Percentiles rank a stretch among this genome's conserved stretches.
Conservation (phyloP, 2,113 vertebrate genomes). For the Scomber japonicus region DNA sequence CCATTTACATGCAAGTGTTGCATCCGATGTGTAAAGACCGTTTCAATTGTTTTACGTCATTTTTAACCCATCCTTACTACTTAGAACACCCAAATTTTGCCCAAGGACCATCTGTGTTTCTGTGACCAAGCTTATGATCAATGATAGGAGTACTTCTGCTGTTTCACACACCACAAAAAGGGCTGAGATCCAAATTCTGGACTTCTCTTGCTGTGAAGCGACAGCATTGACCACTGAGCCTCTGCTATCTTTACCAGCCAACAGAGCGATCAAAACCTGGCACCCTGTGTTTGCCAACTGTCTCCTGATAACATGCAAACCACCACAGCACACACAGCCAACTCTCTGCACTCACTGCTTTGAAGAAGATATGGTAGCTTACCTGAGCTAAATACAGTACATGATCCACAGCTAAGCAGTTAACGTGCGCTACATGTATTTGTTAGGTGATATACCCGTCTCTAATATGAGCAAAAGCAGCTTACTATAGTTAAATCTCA, state of each 20-base stretch:
- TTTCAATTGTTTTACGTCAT: too few relatives aligned
- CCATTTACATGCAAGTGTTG: too few relatives aligned
- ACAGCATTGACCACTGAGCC: slow-evolving; percentile 38
- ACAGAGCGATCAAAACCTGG: slow-evolving; percentile 53
- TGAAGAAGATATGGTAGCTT: slow-evolving; percentile 9
- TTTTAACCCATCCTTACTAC: too few relatives aligned
- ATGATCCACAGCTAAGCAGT: slow-evolving; percentile 14
- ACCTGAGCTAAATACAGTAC: slow-evolving; percentile 39
- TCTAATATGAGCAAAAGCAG: not conserved
- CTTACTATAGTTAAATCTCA: not conserved
- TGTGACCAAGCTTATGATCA: too few relatives aligned
- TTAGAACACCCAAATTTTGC: too few relatives aligned
- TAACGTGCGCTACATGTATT: not conserved
- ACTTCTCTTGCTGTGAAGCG: slow-evolving; percentile 10
- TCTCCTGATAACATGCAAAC: slow-evolving; percentile 53
- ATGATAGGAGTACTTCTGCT: too few relatives aligned
- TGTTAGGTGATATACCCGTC: not conserved
- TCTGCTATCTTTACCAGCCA: slow-evolving; percentile 35
- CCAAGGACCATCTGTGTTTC: too few relatives aligned
- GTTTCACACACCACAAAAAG: not conserved
- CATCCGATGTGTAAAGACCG: too few relatives aligned
- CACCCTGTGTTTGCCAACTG: slow-evolving; percentile 39
- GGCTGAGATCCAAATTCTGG: slow-evolving; percentile 35
- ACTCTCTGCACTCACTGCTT: slow-evolving; percentile 13
- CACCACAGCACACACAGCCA: slow-evolving; percentile 17